Conservation (phyloP, 2,888 invertebrate species). For the Caenorhabditis sinica region DNA sequence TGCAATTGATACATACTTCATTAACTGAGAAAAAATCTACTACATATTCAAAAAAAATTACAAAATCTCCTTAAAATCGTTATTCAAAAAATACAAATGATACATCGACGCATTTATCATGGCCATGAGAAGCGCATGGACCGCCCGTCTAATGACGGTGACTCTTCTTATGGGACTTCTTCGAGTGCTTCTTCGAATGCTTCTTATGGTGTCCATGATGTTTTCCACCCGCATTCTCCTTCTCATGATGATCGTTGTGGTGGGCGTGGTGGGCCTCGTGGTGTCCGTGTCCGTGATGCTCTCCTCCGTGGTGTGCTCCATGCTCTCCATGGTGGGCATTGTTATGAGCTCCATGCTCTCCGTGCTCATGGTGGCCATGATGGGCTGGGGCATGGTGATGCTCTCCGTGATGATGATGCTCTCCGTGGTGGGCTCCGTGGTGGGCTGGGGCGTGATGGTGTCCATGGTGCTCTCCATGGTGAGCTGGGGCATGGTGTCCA, state of each 20-base stretch:
- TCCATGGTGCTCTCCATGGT: constrained; percentile 10
- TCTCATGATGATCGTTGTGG: constrained; percentile 23
- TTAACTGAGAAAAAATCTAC: not conserved
- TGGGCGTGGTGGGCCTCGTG: constrained; percentile 7
- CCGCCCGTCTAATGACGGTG: constrained; percentile 35
- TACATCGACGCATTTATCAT: constrained; percentile 30
- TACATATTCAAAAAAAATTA: constrained; percentile 2
- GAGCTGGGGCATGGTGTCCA: constrained; percentile 32
- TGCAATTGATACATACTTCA: too few relatives aligned
- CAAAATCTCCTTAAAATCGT: constrained; percentile 24
- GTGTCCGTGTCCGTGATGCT: constrained; percentile 30
- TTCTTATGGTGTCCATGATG: constrained; percentile 46
- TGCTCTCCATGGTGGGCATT: constrained; percentile 28
- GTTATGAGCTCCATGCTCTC: constrained; percentile 26
- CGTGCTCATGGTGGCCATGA: constrained; percentile 39
- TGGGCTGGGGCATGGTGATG: constrained; percentile 41
- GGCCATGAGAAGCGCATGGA: not conserved
- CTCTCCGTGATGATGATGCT: too few relatives aligned
- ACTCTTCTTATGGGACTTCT: constrained; percentile 47
- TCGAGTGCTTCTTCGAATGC: constrained; percentile 46
- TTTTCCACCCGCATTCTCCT: constrained; percentile 13
- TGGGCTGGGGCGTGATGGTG: constrained; percentile 36
- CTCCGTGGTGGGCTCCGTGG: constrained; percentile 4
- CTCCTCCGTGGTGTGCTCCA: constrained; percentile 17
- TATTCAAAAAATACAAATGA: constrained; percentile 47